phyloP scores from a whole-genome alignment of 2,797 vertebrate species.

The Phataginus tricuspis region DNA sequence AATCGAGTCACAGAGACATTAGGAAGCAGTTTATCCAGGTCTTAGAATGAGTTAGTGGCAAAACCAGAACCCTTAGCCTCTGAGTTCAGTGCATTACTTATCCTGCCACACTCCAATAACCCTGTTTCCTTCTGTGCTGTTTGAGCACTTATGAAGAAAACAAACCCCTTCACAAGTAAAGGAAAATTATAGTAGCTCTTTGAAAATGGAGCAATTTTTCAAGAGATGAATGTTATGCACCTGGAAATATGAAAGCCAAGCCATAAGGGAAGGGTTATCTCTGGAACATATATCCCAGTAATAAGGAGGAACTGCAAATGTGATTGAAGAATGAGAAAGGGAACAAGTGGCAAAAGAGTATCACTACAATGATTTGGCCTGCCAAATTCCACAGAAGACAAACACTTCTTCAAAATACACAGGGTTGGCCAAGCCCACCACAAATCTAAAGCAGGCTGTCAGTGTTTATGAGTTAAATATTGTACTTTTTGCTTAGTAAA shows the following conservation, averaged over 20 bases:
- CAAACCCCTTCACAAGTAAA: not conserved
- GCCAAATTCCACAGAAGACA: not conserved
- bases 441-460: not conserved
- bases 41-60: constrained; percentile 15
- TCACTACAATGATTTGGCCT: not conserved
- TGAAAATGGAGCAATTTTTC: constrained; percentile 30
- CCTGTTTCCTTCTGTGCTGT: not conserved
- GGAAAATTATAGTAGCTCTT: not conserved
- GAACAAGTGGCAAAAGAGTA: not conserved
- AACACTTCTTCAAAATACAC: not conserved
- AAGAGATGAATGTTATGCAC: not conserved
- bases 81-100: not conserved
- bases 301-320: constrained; percentile 19
- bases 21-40: not conserved
- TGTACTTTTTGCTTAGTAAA: not conserved
- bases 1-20: not conserved
- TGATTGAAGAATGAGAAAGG: constrained; percentile 5
- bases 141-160: not conserved
- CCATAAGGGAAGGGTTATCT: not conserved
- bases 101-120: not conserved
- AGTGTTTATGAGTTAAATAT: not conserved
- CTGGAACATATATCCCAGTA: not conserved
- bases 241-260: constrained; percentile 57
- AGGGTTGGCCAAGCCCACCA: not conserved
- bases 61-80: not conserved